phyloP scores from a whole-genome alignment of 2,888 invertebrate genomes.

The Brachynemurus nebulosus region DNA sequence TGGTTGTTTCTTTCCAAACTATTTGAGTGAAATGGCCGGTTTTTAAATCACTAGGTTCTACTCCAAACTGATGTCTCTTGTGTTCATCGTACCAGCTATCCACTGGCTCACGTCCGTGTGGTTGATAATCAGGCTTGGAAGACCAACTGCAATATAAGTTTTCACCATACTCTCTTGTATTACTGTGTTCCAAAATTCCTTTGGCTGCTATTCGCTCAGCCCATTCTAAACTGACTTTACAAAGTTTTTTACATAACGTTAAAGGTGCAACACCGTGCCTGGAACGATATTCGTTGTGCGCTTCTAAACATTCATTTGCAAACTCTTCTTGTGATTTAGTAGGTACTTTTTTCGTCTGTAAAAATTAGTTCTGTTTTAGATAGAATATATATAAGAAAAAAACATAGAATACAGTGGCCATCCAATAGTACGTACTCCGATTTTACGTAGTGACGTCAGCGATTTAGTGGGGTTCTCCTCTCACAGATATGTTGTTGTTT shows the following conservation, averaged over 20 bases:
- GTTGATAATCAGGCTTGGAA: conserved; percentile 46
- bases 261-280: conserved; percentile 42
- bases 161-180: conserved; percentile 44
- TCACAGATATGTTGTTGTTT: too few species aligned
- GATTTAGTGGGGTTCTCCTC: too few species aligned
- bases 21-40: conserved; percentile 65
- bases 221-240: conserved; percentile 37
- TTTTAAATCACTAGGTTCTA: conserved; percentile 46
- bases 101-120: conserved; percentile 52
- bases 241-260: conserved; percentile 38
- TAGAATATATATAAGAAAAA: too few species aligned
- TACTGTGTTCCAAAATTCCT: conserved; percentile 40
- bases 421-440: too few species aligned
- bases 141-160: conserved; percentile 59
- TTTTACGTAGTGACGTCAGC: too few species aligned
- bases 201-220: conserved; percentile 37
- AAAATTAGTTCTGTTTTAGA: too few species aligned
- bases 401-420: too few species aligned
- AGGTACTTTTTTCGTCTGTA: not conserved
- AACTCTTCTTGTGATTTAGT: conserved; percentile 28
- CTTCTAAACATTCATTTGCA: conserved; percentile 37
- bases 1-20: conserved; percentile 63
- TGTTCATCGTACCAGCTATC: conserved; percentile 68
- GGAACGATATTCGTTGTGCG: conserved; percentile 42
- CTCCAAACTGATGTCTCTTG: conserved; percentile 51